Conservation (phyloP, 2,888 invertebrate species). For the Lasioglossum malachurum region DNA sequence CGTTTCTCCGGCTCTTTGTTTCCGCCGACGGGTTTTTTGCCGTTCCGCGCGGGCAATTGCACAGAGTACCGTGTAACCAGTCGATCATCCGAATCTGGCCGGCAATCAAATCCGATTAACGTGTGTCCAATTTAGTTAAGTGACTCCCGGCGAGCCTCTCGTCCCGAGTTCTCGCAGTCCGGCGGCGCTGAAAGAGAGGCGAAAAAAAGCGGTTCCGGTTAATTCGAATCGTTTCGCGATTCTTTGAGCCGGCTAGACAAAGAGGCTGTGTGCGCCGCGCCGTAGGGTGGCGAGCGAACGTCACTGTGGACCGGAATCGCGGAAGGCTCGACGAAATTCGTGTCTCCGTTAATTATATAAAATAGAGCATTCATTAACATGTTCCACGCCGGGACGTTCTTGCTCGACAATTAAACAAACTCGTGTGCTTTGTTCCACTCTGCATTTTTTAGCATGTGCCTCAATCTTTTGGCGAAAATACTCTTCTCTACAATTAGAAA, state of each 20-base stretch:
- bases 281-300: neutral
- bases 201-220: neutral
- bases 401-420: no score
- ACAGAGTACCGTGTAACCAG: conserved; percentile 20
- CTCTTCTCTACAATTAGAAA: no score
- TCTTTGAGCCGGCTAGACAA: conserved; percentile 46
- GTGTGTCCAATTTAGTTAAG: conserved; percentile 21
- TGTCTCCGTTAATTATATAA: neutral
- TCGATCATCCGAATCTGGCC: conserved; percentile 46
- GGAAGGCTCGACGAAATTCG: no score
- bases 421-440: no score
- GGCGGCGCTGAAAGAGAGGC: neutral
- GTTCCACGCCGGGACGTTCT: no score
- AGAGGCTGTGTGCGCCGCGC: conserved; percentile 1
- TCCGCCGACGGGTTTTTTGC: neutral
- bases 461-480: no score
- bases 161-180: neutral
- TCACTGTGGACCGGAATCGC: no score
- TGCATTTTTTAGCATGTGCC: no score
- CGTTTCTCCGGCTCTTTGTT: neutral
- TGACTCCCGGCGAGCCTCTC: conserved; percentile 1
- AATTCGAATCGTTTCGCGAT: conserved; percentile 32
- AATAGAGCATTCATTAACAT: no score
- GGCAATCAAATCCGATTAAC: conserved; percentile 27
- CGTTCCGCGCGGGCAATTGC: conserved; percentile 11